These are phyloP conservation scores for Cynocephalus volans DNA, from an alignment of 2,113 vertebrate species.

Conservation along the genomic window DNA sequence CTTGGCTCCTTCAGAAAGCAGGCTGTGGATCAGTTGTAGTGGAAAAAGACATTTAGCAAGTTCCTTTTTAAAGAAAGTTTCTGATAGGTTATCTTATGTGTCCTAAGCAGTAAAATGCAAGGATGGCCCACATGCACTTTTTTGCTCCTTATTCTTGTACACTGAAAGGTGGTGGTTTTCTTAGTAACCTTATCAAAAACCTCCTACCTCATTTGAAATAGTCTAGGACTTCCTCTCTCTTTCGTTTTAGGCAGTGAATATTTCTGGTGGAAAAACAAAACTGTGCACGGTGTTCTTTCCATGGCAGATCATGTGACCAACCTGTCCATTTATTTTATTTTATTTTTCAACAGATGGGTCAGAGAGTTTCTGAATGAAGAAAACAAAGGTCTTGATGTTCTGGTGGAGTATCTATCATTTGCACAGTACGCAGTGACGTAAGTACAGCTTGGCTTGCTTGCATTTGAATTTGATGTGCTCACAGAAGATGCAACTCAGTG, in stretches of 20 bases:
- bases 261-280: neutral
- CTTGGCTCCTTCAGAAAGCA: slow-evolving; percentile 15
- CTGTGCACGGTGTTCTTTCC: neutral
- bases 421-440: slow-evolving; percentile 99
- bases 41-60: slow-evolving; percentile 53
- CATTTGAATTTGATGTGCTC: slow-evolving; percentile 20
- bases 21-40: slow-evolving; percentile 27
- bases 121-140: neutral
- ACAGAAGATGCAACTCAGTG: neutral
- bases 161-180: neutral
- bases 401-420: slow-evolving; percentile 99
- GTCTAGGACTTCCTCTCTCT: neutral
- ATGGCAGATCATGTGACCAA: neutral
- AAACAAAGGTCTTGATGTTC: slow-evolving; percentile 98
- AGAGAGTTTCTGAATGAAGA: slow-evolving; percentile 99
- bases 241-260: neutral
- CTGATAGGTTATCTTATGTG: neutral
- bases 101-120: neutral
- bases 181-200: neutral
- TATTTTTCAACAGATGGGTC: slow-evolving; percentile 93
- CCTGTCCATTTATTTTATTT: slow-evolving; percentile 40
- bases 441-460: slow-evolving; percentile 86
- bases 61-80: slow-evolving; percentile 54
- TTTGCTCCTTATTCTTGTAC: neutral
- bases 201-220: neutral